Conservation (phyloP, 2,797 vertebrate genomes). For the Cynodonichthys magdalenae region DNA sequence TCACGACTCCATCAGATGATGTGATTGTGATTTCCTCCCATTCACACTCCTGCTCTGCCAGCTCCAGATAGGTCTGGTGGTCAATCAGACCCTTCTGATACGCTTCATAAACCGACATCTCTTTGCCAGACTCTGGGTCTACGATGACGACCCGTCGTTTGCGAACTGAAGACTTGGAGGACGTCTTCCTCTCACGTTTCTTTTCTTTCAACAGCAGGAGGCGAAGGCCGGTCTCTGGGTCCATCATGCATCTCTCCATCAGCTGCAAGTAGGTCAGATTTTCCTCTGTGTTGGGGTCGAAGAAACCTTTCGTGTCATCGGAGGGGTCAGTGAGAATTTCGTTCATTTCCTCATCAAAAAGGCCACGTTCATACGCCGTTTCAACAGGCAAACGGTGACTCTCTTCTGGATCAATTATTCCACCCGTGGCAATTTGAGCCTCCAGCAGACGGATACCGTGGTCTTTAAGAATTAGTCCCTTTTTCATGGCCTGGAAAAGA, state of each 20-base stretch:
- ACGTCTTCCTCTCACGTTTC: constrained; percentile 95
- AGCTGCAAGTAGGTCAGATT: constrained; percentile 96
- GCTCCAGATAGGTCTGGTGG: constrained; percentile 95
- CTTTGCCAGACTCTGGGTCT: constrained; percentile 95
- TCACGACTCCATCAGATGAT: constrained; percentile 94
- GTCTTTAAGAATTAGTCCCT: constrained; percentile 95
- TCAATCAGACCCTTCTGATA: constrained; percentile 98
- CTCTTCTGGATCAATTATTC: constrained; percentile 95
- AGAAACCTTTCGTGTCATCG: constrained; percentile 98
- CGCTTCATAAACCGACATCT: constrained; percentile 98
- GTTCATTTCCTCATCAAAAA: constrained; percentile 98
- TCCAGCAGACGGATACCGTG: constrained; percentile 95
- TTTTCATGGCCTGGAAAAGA: constrained; percentile 99
- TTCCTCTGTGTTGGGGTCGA: constrained; percentile 98
- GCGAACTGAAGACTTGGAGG: constrained; percentile 97
- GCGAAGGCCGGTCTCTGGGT: constrained; percentile 90
- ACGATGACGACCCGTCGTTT: constrained; percentile 98
- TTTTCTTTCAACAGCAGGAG: constrained; percentile 93
- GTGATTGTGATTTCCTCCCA: constrained; percentile 99
- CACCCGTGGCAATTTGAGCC: constrained; percentile 96
- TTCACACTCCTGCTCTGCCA: constrained; percentile 97
- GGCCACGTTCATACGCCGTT: constrained; percentile 91
- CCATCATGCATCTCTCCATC: constrained; percentile 91
- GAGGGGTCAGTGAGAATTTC: constrained; percentile 92
- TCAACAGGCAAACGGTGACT: constrained; percentile 95